Base-by-base conservation (phyloP, 2,113 vertebrate species). In the Takifugu bimaculatus region DNA sequence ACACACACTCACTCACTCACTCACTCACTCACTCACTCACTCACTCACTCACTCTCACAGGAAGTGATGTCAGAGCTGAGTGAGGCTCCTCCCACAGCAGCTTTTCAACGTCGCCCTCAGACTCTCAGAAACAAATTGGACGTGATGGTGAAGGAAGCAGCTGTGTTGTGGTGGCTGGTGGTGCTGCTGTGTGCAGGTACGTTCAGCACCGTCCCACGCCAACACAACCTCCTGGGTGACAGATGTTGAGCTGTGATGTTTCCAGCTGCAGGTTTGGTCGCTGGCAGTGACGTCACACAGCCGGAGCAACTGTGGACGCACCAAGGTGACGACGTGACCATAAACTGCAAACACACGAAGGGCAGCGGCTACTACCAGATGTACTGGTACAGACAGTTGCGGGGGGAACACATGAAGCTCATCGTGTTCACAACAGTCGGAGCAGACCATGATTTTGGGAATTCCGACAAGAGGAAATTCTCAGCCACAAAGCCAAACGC, bases 361-460 rank as follows among this genome's bases (percentile, higher is more conserved):
- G 68, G 26, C 4, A 0, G 1, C 9, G 11, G 2, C 35, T 26
- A 25, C 15, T 1, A 0, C 25, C 51, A 69, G 35, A 86, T 87
- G 78, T 82, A 82, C 75, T 82, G 86, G 85, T 87, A 70, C 70
- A 58, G 58, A 50, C 85, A 85, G 52, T 67, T 43, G 7, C 74
- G 65, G 2, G 80, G 72, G 44, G 54, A 85, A 66, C 35, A 51
- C 0, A 82, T 89, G 60, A 63, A 49, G n/a, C 80, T 44, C 0
- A 60, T 85, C 0, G 77, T 85, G 3, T 84, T 43, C 53, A 80
- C 68, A 0, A 13, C 13, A 11, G 3, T 0, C 0, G 2, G 0
- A 2, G 15, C 14, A 13, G 6, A 25, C 28, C 68, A 68, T 3
- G 25, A 67, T 5, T 67, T 60, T 60, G 65, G 43, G 39, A 2